Evolutionary conservation across 1,140 invertebrate species (phyloP).

Genomic region (Rhyzopertha dominica): DNA sequence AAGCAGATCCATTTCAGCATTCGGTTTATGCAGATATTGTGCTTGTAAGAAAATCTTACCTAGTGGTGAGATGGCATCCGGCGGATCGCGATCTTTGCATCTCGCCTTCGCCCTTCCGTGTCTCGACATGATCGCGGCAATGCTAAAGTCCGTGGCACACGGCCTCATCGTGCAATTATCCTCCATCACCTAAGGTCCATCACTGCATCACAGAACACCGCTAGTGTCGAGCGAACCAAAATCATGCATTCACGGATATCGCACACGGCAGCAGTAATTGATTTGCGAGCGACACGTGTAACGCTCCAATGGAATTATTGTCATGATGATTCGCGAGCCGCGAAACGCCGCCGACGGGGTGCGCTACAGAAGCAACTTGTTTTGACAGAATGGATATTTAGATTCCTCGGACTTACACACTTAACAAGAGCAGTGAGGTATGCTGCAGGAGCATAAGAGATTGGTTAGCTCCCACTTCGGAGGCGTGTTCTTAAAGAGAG

Average conservation of each 20-base stretch:
- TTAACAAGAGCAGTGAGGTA: constrained; percentile 43
- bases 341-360: constrained; percentile 12
- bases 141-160: constrained; percentile 81
- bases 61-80: constrained; percentile 40
- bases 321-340: constrained; percentile 10
- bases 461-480: constrained; percentile 44
- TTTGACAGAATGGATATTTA: constrained; percentile 47
- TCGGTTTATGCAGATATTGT: too few species aligned
- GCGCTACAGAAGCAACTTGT: constrained; percentile 38
- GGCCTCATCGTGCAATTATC: constrained; percentile 57
- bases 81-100: constrained; percentile 43
- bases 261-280: neutral
- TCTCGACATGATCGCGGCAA: constrained; percentile 78
- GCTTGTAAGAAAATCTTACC: constrained; percentile 35
- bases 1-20: too few species aligned
- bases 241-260: neutral
- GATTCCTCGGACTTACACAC: constrained; percentile 39
- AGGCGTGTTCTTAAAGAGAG: constrained; percentile 40
- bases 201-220: constrained; percentile 14
- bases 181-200: constrained; percentile 43
- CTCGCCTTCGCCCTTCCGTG: constrained; percentile 52
- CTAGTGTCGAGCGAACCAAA: constrained; percentile 3
- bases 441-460: constrained; percentile 37
- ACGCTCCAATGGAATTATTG: neutral
- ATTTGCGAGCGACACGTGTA: neutral